Conservation (phyloP, 2,888 invertebrate genomes). For the Melieria omissa region DNA sequence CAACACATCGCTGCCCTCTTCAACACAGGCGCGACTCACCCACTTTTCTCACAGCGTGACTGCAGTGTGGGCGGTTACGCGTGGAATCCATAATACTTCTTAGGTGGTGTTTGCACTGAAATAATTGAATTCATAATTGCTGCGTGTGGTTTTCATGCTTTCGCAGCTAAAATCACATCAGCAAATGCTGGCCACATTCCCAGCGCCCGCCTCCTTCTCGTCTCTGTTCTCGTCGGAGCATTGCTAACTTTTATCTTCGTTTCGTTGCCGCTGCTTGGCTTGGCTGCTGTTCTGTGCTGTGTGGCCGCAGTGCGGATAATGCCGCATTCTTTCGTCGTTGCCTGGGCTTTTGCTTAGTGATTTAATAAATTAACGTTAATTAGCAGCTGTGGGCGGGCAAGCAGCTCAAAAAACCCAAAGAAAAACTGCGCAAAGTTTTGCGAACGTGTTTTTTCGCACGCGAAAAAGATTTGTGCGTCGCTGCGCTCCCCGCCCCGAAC, state of each 20-base stretch:
- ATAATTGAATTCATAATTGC: constrained; percentile 66
- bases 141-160: constrained; percentile 65
- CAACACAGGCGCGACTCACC: no score
- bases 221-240: background rate
- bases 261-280: background rate
- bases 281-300: constrained; percentile 1
- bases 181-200: background rate
- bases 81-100: background rate
- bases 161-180: constrained; percentile 55
- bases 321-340: constrained; percentile 40
- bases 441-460: constrained; percentile 61
- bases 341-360: constrained; percentile 61
- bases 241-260: background rate
- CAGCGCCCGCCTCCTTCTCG: background rate
- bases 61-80: no score
- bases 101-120: constrained; percentile 59
- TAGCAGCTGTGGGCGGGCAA: constrained; percentile 58
- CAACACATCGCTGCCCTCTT: no score
- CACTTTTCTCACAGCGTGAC: no score
- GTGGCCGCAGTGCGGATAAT: constrained; percentile 34
- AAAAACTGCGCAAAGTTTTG: constrained; percentile 54
- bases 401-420: constrained; percentile 52
- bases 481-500: background rate
- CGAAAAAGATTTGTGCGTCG: constrained; percentile 50
- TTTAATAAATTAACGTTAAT: constrained; percentile 66